Evolutionary conservation across 1,140 invertebrate species (phyloP), one percentile per base, ranked within the genome.

Genomic region (Andricus grossulariae): DNA sequence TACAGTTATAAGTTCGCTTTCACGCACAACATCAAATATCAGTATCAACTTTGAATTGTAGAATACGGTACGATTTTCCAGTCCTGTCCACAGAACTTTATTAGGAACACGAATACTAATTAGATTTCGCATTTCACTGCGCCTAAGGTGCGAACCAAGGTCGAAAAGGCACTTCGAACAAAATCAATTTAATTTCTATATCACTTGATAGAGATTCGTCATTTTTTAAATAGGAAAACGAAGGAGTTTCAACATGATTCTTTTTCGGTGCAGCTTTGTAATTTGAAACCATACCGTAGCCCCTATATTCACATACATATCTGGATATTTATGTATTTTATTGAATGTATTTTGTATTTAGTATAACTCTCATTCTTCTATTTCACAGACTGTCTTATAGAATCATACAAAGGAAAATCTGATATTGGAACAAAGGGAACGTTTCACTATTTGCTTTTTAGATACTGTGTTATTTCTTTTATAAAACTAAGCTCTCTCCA

Each of bases 101-200:
- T n/a, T 66, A 76, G 74, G 50, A 79, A 76, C 71, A 49, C 39
- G 49, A 74, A 66, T 76, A 57, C 66, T 73, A 60, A 25, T 32
- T 32, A 10, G 32, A 39, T 66, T n/a, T 66, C 25, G 60, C 60
- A 39, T 66, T 66, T 39, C 15, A 32, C 15, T 60, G 54, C 57
- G 25, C 32, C 21, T 60, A 60, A 60, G 60, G 25, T 66, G 60
- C 57, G 32, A 80, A 18, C 45, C n/a, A 85, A 79, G 82, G 50
- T 76, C 49, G 55, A 74, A 82, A 84, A 85, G 82, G 82, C 84
- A 85, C 84, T 85, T 84, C 16, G 73, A 84, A 85, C 79, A 25
- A 73, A 82, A 82, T 57, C 51, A 75, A 80, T 52, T 71, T 49
- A 75, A 77, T 52, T 74, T 76, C 32, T 79, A 11, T 70, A 32